Base-by-base conservation (phyloP, 1,140 invertebrate genomes). In the Bursaphelenchus mucronatus region DNA sequence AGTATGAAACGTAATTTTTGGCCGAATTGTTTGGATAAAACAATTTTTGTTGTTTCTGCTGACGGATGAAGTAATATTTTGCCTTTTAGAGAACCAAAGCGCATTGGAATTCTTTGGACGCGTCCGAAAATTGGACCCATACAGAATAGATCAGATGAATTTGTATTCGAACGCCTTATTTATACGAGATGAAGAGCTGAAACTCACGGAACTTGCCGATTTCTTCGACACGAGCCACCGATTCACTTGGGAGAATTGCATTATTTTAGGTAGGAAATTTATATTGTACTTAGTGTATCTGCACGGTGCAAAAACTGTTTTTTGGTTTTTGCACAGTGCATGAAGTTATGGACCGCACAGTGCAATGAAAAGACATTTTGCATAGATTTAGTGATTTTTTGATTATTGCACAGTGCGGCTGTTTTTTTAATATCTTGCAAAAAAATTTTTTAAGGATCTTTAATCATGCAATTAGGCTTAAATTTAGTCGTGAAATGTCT, bases 171-270 rank as follows among this genome's bases (percentile, higher is more conserved):
- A 78, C 58, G 74, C 78, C 1, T 66, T 77, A 4, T 77, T 65
- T 54, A 63, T 80, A 64, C 68, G 84, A 84, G 92, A 94, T 82
- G 87, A 92, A 83, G 88, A 90, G 76, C 89, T 90, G 62, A 92
- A 97, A 82, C 83, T 99, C 66, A 90, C 94, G 8, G 87, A 91
- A 82, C 85, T 99, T 64, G 94, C 95, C 8, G 92, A 97, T 79
- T 88, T 89, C 75, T 90, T 91, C 44, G 90, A 90, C 43, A 88
- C 90, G 79, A 92, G 95, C 69, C 94, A 98, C 82, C 96, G 96
- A 84, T 98, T 96, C 81, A 86, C 91, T 78, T 89, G 94, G 11
- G 94, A 98, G 85, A 97, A 94, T 0, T 97, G 94, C 82, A 97
- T 92, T 85, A 91, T 97, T 76, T 91, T 99, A 81, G 95, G 94